These are phyloP conservation scores for Tetrapedia diversipes DNA, from an alignment of 2,888 invertebrate genomes.

Conservation along the genomic window DNA sequence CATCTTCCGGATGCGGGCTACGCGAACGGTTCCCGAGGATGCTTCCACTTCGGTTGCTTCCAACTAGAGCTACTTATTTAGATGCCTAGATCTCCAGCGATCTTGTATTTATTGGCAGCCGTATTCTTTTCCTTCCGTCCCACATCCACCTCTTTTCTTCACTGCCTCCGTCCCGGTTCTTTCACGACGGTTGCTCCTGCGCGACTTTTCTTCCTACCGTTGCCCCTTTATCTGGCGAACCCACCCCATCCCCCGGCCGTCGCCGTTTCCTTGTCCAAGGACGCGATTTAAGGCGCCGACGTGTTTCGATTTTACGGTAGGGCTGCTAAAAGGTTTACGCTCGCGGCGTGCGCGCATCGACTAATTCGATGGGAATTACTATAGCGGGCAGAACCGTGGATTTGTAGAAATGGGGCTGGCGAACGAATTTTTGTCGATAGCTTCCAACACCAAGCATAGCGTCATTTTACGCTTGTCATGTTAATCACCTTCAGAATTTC, in stretches of 20 bases:
- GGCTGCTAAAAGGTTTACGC: conserved; percentile 20
- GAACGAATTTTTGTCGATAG: too few species aligned
- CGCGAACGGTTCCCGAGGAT: conserved; percentile 62
- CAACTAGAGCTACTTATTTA: conserved; percentile 49
- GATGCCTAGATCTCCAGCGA: conserved; percentile 45
- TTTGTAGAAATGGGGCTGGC: too few species aligned
- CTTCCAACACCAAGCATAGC: too few species aligned
- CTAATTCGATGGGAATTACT: too few species aligned
- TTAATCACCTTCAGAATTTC: too few species aligned
- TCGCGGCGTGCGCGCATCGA: background rate
- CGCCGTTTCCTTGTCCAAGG: too few species aligned
- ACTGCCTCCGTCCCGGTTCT: background rate
- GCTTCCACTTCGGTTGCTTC: conserved; percentile 58
- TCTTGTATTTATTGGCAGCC: conserved; percentile 43
- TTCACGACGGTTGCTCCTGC: background rate
- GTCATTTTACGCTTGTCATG: too few species aligned
- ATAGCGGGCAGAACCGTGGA: too few species aligned
- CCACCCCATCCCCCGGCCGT: too few species aligned
- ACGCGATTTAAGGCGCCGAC: conserved; percentile 16
- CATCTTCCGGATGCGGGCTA: conserved; percentile 74
- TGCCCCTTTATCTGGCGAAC: too few species aligned
- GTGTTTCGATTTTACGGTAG: conserved; percentile 19
- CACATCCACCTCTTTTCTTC: too few species aligned
- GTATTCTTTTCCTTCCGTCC: conserved; percentile 16
- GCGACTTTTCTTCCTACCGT: background rate